Conservation (phyloP, 1,140 invertebrate species). For the Heliconius melpomene region DNA sequence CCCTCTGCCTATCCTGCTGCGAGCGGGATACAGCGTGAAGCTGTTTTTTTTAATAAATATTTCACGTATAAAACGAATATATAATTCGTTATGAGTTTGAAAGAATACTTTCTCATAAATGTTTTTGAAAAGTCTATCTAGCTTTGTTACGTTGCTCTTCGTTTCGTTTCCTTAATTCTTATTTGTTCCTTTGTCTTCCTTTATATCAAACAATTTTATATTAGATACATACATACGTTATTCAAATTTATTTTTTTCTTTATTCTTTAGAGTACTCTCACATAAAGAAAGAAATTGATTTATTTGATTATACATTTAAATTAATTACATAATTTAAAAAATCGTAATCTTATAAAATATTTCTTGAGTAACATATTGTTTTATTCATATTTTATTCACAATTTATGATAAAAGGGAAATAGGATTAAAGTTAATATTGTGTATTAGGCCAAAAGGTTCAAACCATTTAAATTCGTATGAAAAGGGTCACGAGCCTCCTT, state of each 20-base stretch:
- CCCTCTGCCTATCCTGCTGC: too few relatives aligned
- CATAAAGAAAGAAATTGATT: neutral
- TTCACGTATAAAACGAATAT: too few relatives aligned
- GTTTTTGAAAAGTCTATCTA: neutral
- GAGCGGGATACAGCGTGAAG: too few relatives aligned
- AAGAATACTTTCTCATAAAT: neutral
- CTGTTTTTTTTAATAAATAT: too few relatives aligned
- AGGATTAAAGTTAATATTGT: conserved; percentile 13
- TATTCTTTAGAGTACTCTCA: neutral
- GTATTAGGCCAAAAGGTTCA: conserved; percentile 11
- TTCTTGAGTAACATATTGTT: neutral
- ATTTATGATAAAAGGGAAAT: conserved; percentile 11
- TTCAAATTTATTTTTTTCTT: too few relatives aligned
- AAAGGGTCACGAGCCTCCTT: conserved; percentile 12
- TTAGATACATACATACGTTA: too few relatives aligned
- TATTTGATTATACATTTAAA: neutral
- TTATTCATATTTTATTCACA: neutral
- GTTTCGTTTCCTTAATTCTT: neutral
- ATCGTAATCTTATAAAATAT: neutral
- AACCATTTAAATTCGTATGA: conserved; percentile 14
- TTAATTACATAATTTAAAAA: neutral
- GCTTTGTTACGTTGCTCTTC: neutral
- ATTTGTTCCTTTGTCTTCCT: neutral
- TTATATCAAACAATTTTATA: neutral
- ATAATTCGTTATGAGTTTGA: too few relatives aligned